Percentiles rank a stretch among this genome's conserved stretches.
Conservation (phyloP, 2,113 vertebrate species). For the Empidonax traillii region DNA sequence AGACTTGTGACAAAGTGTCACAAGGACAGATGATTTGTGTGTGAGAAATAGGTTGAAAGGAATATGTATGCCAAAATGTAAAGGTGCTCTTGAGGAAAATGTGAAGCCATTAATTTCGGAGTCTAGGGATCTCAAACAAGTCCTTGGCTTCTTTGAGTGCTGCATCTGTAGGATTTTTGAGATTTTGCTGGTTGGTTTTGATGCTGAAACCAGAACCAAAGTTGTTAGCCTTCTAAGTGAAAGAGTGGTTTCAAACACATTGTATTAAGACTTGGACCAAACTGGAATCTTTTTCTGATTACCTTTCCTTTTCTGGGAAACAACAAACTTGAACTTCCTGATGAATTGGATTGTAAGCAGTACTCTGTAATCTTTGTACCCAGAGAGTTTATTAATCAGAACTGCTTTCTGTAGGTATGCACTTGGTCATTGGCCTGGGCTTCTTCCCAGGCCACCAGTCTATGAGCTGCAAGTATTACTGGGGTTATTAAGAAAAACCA, state of each 20-base stretch:
- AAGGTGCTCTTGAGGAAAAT: background rate
- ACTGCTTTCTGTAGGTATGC: background rate
- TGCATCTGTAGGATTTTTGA: background rate
- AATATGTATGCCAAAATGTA: background rate
- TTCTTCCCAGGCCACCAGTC: background rate
- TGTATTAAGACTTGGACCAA: background rate
- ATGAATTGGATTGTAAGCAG: background rate
- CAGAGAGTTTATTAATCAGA: background rate
- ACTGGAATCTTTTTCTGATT: background rate
- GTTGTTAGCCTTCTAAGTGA: background rate
- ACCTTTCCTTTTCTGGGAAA: background rate
- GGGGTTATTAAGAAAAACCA: background rate
- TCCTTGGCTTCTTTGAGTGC: background rate
- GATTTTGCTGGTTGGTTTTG: background rate
- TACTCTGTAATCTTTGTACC: background rate
- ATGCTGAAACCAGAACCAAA: background rate
- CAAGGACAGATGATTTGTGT: background rate
- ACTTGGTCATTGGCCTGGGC: background rate
- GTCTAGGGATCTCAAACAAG: background rate
- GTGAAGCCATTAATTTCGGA: background rate
- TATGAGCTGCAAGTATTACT: background rate
- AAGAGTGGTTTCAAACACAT: background rate
- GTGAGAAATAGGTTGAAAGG: background rate
- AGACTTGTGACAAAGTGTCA: background rate
- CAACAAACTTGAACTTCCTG: background rate